Evolutionary conservation across 92 coral and sea anemone genomes (phyloP).

Genomic region (Zoanthus sociatus): DNA sequence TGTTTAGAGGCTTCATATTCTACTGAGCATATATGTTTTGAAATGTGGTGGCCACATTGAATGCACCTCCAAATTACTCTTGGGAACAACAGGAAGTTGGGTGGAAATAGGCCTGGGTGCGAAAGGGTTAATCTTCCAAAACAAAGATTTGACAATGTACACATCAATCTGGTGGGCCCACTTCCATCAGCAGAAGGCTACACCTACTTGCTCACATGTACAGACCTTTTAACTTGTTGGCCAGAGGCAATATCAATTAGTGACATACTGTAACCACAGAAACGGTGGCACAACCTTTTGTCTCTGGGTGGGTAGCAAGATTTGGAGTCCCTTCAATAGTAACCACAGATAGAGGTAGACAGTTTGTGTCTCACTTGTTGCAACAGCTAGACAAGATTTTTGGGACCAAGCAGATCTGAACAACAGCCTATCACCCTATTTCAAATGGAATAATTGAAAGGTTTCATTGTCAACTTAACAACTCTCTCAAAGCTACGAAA

Average conservation of each 20-base stretch:
- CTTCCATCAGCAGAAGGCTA: not conserved
- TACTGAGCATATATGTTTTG: too few species aligned
- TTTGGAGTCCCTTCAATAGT: not conserved
- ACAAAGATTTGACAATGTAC: not conserved
- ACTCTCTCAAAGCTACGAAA: not conserved
- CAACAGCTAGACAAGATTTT: not conserved
- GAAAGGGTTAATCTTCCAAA: not conserved
- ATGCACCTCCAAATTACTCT: too few species aligned
- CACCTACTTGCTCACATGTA: not conserved
- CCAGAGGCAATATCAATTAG: not conserved
- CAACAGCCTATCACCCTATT: not conserved
- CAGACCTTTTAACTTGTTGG: not conserved
- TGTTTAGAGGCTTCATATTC: too few species aligned
- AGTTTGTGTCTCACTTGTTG: not conserved
- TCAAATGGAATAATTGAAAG: constrained; percentile 11
- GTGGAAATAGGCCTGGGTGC: too few species aligned
- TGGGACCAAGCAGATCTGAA: not conserved
- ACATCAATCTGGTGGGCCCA: not conserved
- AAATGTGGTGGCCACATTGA: too few species aligned
- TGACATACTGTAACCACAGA: not conserved
- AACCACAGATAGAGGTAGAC: not conserved
- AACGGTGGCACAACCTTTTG: not conserved
- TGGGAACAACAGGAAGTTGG: too few species aligned
- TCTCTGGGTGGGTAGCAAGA: not conserved
- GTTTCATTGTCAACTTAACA: not conserved